A percentile compares a stretch with the other conserved stretches of the same genome.
Evolutionary conservation across 2,113 vertebrate species (phyloP).

Genomic region (Phalacrocorax aristotelis): DNA sequence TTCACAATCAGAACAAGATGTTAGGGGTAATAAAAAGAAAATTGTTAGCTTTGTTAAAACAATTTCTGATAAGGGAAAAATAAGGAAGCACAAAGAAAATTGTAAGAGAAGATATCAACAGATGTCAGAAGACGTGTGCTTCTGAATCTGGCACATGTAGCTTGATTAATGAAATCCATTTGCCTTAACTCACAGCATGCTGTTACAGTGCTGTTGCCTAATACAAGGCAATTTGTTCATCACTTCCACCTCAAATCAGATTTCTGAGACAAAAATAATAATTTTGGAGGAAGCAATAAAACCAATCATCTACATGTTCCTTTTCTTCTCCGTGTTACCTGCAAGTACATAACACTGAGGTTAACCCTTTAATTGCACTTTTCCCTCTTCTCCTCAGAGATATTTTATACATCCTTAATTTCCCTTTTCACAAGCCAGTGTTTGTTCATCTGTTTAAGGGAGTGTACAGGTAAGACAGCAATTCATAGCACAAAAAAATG

Average conservation of each 20-base stretch:
- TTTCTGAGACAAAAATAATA: not conserved
- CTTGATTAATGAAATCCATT: not conserved
- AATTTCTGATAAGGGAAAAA: not conserved
- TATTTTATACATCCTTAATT: not conserved
- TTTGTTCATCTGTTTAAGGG: not conserved
- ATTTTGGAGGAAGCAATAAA: not conserved
- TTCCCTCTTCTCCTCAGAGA: not conserved
- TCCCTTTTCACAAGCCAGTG: not conserved
- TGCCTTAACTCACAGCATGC: not conserved
- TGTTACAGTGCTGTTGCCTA: not conserved
- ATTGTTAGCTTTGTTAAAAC: not conserved
- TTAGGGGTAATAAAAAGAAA: not conserved
- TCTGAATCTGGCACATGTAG: not conserved
- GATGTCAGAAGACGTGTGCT: not conserved
- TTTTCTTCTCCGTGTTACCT: not conserved
- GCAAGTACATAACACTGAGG: not conserved
- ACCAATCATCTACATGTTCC: not conserved
- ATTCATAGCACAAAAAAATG: not conserved
- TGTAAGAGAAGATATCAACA: not conserved
- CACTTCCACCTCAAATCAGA: not conserved
- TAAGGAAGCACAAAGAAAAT: not conserved
- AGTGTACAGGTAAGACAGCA: not conserved
- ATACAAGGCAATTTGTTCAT: not conserved
- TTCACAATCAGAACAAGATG: not conserved
- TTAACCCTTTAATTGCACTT: not conserved